These are phyloP conservation scores for Toxotes jaculatrix DNA, from an alignment of 2,113 vertebrate species.

Conservation along the genomic window DNA sequence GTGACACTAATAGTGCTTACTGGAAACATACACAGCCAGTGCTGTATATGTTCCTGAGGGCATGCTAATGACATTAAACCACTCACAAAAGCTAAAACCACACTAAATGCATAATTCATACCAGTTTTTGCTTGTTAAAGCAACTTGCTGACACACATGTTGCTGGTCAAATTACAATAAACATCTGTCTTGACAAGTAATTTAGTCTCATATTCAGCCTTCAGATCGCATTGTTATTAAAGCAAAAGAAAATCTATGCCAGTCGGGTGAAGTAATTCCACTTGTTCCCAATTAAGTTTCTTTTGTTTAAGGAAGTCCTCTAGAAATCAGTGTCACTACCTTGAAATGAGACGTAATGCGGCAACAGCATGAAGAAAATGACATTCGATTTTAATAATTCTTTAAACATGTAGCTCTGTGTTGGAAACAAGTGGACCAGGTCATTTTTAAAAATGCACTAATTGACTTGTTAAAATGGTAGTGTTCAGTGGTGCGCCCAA, in stretches of 20 bases:
- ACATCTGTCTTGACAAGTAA: constrained; percentile 46
- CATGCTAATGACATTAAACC: constrained; percentile 69
- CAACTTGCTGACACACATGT: constrained; percentile 49
- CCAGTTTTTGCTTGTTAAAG: constrained; percentile 43
- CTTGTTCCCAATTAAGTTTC: constrained; percentile 44
- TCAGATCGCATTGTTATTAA: constrained; percentile 21
- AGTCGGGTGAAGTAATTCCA: constrained; percentile 27
- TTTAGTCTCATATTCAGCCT: constrained; percentile 22
- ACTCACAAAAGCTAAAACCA: constrained; percentile 51
- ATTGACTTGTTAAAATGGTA: constrained; percentile 10
- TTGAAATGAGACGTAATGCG: constrained; percentile 14
- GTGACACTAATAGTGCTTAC: constrained; percentile 70
- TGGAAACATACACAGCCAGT: constrained; percentile 67
- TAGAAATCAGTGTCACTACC: constrained; percentile 14
- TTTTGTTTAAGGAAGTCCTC: constrained; percentile 16
- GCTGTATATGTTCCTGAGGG: constrained; percentile 66
- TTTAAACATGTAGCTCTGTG: constrained; percentile 3
- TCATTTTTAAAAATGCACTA: not conserved
- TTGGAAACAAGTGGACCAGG: not conserved
- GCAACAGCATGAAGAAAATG: not conserved
- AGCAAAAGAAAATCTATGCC: not conserved
- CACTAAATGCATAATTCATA: constrained; percentile 56
- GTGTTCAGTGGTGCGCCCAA: constrained; percentile 3
- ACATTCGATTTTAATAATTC: constrained; percentile 17
- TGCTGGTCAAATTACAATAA: constrained; percentile 43